Base-by-base conservation (phyloP, 2,888 invertebrate genomes). In the Gasteruption jaculator region DNA sequence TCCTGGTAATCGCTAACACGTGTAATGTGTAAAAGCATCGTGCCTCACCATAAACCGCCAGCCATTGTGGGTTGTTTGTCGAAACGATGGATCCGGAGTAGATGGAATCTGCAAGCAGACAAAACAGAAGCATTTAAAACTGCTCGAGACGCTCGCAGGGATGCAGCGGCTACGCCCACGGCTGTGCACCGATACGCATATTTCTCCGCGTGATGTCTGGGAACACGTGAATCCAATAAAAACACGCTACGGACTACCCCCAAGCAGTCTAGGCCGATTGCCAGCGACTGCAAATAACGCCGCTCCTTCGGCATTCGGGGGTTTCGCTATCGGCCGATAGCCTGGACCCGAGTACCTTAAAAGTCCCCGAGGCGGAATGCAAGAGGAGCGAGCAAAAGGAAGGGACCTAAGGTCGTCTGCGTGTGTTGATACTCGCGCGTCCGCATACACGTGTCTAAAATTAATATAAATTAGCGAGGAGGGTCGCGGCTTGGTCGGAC, bases 21-120 rank as follows among this genome's bases (percentile, higher is more conserved):
- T n/a, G n/a, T n/a, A n/a, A n/a, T n/a, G n/a, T n/a, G n/a, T n/a
- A n/a, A n/a, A n/a, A n/a, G n/a, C n/a, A n/a, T n/a, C n/a, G n/a
- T n/a, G n/a, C n/a, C n/a, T 65, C 44, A 66, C 66, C 66, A 66
- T 66, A 66, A 66, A 56, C 49, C 41, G 48, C 33, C 46, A 50
- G 54, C 58, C 66, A 66, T 66, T 56, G 55, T 61, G 60, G 49
- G 54, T n/a, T 35, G 56, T 35, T 53, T 41, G 52, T 34, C 44
- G 38, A 54, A 45, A 45, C 46, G 42, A 38, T 43, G 39, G 38
- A 41, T 46, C 41, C 43, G 45, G 38, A 38, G 29, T 38, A 36
- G 33, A 37, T 27, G 45, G 33, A 33, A 58, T 58, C 66, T 66
- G 63, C 12, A 49, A 60, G 34, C 49, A 62, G 27, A 57, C 12